Conservation (phyloP, 2,888 invertebrate genomes). For the Aleiodes alternator region DNA sequence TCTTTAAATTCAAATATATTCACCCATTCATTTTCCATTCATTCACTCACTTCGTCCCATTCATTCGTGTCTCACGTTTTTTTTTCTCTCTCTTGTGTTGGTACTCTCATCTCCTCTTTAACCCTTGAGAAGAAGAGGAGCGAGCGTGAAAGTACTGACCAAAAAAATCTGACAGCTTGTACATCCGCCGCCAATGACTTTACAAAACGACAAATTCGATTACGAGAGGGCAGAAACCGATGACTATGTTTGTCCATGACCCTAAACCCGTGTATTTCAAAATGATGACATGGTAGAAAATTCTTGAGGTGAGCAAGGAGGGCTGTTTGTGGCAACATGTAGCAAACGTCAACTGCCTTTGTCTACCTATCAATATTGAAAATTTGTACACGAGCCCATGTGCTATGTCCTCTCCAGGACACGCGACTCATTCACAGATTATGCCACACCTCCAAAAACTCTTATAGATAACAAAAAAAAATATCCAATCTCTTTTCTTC, state of each 20-base stretch:
- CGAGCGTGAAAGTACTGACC: not conserved
- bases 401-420: slow-evolving; percentile 42
- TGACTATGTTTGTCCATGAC: slow-evolving; percentile 16
- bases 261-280: slow-evolving; percentile 16
- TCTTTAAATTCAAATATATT: slow-evolving; percentile 46
- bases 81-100: slow-evolving; percentile 1
- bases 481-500: slow-evolving; percentile 6
- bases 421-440: slow-evolving; percentile 58
- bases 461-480: slow-evolving; percentile 31
- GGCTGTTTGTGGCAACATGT: slow-evolving; percentile 49
- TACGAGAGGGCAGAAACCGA: slow-evolving; percentile 16
- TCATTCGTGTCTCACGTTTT: slow-evolving; percentile 38
- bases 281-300: slow-evolving; percentile 45
- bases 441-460: slow-evolving; percentile 61
- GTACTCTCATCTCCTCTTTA: not conserved
- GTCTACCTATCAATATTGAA: slow-evolving; percentile 62
- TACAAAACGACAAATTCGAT: slow-evolving; percentile 13
- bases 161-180: slow-evolving; percentile 40
- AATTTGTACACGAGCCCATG: slow-evolving; percentile 47
- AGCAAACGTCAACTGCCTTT: slow-evolving; percentile 60
- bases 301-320: slow-evolving; percentile 38
- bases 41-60: slow-evolving; percentile 20
- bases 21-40: slow-evolving; percentile 32
- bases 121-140: not conserved
- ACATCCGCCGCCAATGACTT: slow-evolving; percentile 42